Conservation (phyloP, 1,140 invertebrate genomes). For the Atta texana region DNA sequence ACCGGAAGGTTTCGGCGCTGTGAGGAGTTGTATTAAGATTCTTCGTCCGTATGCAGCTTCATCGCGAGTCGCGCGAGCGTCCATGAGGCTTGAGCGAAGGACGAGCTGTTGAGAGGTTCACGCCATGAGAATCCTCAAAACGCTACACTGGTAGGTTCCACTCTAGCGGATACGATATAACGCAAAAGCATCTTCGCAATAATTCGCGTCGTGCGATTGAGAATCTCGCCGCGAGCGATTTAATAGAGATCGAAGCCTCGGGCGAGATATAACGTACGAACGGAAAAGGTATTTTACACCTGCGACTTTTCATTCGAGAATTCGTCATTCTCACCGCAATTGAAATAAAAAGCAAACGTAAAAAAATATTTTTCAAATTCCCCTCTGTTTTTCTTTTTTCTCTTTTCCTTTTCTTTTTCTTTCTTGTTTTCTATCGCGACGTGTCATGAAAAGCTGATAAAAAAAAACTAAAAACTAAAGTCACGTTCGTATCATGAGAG, state of each 20-base stretch:
- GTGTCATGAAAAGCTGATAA: background rate
- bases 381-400: background rate
- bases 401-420: background rate
- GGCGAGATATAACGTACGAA: background rate
- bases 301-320: background rate
- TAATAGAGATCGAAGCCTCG: no score
- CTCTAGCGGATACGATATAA: background rate
- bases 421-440: background rate
- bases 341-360: background rate
- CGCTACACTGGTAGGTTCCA: conserved; percentile 84
- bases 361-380: background rate
- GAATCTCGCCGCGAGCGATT: background rate
- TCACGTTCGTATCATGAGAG: background rate
- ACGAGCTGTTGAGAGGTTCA: conserved; percentile 74
- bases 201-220: background rate
- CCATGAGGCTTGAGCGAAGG: conserved; percentile 67
- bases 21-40: conserved; percentile 72
- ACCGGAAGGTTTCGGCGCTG: conserved; percentile 54
- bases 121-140: conserved; percentile 86
- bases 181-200: background rate
- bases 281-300: background rate
- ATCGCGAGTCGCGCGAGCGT: conserved; percentile 75
- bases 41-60: conserved; percentile 72
- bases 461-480: background rate
- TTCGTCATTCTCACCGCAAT: background rate